A percentile compares a stretch with the other conserved stretches of the same genome.
Conservation (phyloP, 2,888 invertebrate species). For the Noctuana brunneofusca region DNA sequence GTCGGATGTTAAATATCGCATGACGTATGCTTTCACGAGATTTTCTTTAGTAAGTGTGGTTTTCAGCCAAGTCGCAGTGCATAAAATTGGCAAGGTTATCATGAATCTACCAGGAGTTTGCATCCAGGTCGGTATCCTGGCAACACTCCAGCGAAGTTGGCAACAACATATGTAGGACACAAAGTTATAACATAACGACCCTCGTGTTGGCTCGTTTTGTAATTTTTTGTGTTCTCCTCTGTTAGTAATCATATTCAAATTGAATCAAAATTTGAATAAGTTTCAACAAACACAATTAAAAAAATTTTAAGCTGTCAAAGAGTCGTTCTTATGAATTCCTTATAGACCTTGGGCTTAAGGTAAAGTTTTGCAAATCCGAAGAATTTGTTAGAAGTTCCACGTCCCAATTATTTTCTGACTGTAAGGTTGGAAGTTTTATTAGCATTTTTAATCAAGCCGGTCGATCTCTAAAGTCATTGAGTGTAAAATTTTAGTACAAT, state of each 20-base stretch:
- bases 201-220: slow-evolving; percentile 51
- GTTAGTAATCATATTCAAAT: slow-evolving; percentile 10
- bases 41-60: slow-evolving; percentile 8
- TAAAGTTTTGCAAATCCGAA: slow-evolving; percentile 21
- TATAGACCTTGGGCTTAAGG: too few relatives aligned
- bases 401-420: slow-evolving; percentile 33
- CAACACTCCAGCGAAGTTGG: slow-evolving; percentile 62
- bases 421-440: slow-evolving; percentile 39
- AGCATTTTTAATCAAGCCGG: slow-evolving; percentile 44
- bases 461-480: neutral
- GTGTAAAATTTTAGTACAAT: neutral
- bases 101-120: slow-evolving; percentile 44
- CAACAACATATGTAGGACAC: slow-evolving; percentile 64
- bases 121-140: slow-evolving; percentile 54
- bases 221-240: slow-evolving; percentile 38
- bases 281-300: neutral
- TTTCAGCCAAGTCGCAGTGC: slow-evolving; percentile 33
- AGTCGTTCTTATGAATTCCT: neutral
- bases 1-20: slow-evolving; percentile 5
- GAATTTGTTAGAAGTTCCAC: slow-evolving; percentile 9
- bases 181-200: slow-evolving; percentile 56
- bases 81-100: slow-evolving; percentile 40
- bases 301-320: slow-evolving; percentile 1
- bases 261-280: slow-evolving; percentile 29
- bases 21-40: slow-evolving; percentile 13